These are phyloP conservation scores for Anabas testudineus DNA, from an alignment of 2,797 vertebrate species.

Conservation along the genomic window DNA sequence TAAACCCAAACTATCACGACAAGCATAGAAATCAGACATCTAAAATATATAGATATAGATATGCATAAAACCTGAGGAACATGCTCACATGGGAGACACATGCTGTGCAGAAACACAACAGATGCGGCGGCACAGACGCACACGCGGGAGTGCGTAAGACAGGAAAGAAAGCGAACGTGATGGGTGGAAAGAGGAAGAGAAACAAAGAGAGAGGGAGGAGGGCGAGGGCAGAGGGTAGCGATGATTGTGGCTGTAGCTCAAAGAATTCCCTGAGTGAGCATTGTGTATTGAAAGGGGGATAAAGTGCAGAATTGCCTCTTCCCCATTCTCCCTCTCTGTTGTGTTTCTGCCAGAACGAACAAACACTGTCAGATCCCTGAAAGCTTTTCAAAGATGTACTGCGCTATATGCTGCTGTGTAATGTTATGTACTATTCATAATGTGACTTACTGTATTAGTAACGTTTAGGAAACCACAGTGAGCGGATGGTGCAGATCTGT, in stretches of 20 bases:
- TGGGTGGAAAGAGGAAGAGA: constrained; percentile 53
- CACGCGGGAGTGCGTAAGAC: constrained; percentile 31
- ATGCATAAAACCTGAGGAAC: constrained; percentile 37
- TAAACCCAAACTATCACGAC: constrained; percentile 19
- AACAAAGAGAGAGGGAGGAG: constrained; percentile 39
- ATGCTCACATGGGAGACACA: constrained; percentile 40
- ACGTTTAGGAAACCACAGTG: neutral
- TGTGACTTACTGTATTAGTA: neutral
- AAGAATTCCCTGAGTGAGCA: constrained; percentile 75
- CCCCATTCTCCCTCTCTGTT: constrained; percentile 38
- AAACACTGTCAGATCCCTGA: constrained; percentile 64
- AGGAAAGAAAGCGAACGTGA: constrained; percentile 55
- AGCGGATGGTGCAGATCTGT: no score
- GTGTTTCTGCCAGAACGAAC: constrained; percentile 66
- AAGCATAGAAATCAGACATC: constrained; percentile 34
- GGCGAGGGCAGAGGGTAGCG: constrained; percentile 41
- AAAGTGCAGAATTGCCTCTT: constrained; percentile 71
- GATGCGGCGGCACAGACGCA: constrained; percentile 29
- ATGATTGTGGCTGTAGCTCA: constrained; percentile 65
- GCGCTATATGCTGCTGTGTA: constrained; percentile 6
- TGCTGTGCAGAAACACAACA: constrained; percentile 53
- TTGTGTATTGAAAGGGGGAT: constrained; percentile 75
- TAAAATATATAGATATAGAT: constrained; percentile 32
- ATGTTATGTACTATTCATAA: neutral
- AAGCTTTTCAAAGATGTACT: constrained; percentile 50